Percentiles rank a stretch among this genome's conserved stretches.
Evolutionary conservation across 2,888 invertebrate species (phyloP).

Genomic region (Neocrepidodera transversa): DNA sequence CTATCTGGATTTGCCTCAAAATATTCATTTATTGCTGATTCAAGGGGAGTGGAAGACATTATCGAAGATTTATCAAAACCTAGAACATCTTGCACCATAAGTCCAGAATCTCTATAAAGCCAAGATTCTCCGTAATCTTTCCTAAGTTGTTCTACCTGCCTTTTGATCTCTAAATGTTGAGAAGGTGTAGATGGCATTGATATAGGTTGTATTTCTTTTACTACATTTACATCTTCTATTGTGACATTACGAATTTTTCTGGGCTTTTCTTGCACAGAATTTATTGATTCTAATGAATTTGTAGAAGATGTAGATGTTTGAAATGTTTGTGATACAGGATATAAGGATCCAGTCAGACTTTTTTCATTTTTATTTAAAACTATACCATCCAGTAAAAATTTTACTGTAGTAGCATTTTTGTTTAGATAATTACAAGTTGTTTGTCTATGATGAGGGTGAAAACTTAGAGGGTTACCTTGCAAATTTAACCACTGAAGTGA

Average conservation of each 20-base stretch:
- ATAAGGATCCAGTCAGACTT: slow-evolving; percentile 59
- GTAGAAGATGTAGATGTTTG: slow-evolving; percentile 28
- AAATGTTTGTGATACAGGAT: slow-evolving; percentile 44
- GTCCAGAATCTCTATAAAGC: slow-evolving; percentile 60
- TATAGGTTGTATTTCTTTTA: slow-evolving; percentile 50
- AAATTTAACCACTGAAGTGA: slow-evolving; percentile 65
- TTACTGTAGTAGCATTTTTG: slow-evolving; percentile 61
- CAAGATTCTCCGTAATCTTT: slow-evolving; percentile 68
- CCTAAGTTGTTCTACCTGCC: slow-evolving; percentile 60
- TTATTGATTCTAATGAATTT: slow-evolving; percentile 37
- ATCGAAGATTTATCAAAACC: slow-evolving; percentile 59
- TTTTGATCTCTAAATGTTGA: slow-evolving; percentile 43
- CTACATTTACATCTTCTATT: slow-evolving; percentile 58
- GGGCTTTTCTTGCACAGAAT: slow-evolving; percentile 46
- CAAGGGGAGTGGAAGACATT: slow-evolving; percentile 41
- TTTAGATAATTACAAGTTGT: slow-evolving; percentile 65
- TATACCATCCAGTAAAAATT: slow-evolving; percentile 66
- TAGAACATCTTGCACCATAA: slow-evolving; percentile 64
- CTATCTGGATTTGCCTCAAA: slow-evolving; percentile 17
- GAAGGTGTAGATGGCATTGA: slow-evolving; percentile 45
- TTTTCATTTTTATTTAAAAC: slow-evolving; percentile 65
- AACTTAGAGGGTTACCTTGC: slow-evolving; percentile 69
- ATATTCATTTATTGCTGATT: slow-evolving; percentile 21
- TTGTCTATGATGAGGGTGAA: slow-evolving; percentile 67
- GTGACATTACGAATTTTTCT: slow-evolving; percentile 58